A percentile compares a stretch with the other conserved stretches of the same genome.
Conservation (phyloP, 2,888 invertebrate genomes). For the Chrysomela aeneicollis region DNA sequence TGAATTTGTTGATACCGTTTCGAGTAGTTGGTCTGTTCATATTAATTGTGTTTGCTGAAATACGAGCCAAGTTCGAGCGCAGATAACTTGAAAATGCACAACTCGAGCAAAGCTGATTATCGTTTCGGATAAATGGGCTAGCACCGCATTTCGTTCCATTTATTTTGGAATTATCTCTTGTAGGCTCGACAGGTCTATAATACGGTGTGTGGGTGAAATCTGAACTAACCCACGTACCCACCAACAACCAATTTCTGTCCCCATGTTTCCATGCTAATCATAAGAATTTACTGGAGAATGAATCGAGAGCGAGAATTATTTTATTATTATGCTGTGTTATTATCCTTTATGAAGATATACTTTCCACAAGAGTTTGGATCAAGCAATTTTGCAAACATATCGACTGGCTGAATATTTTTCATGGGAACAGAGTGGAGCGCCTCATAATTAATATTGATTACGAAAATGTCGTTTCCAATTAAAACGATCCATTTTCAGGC, state of each 20-base stretch:
- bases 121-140: neutral
- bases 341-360: too few relatives aligned
- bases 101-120: constrained; percentile 1
- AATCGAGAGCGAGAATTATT: too few relatives aligned
- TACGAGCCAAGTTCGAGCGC: constrained; percentile 10
- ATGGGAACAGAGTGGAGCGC: too few relatives aligned
- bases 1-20: constrained; percentile 19
- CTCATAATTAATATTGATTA: constrained; percentile 11
- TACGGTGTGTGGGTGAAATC: too few relatives aligned
- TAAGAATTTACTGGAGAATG: too few relatives aligned
- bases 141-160: neutral
- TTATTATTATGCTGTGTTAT: too few relatives aligned
- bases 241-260: too few relatives aligned
- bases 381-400: too few relatives aligned
- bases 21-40: constrained; percentile 13
- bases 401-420: too few relatives aligned
- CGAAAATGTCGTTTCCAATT: constrained; percentile 11
- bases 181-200: neutral
- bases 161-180: neutral
- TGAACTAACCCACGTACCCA: too few relatives aligned
- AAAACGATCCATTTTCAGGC: constrained; percentile 13
- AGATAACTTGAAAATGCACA: constrained; percentile 9
- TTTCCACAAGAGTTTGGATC: too few relatives aligned
- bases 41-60: constrained; percentile 14
- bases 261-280: too few relatives aligned